Evolutionary conservation across 2,797 vertebrate species (phyloP).

Genomic region (Spatula versicolor): DNA sequence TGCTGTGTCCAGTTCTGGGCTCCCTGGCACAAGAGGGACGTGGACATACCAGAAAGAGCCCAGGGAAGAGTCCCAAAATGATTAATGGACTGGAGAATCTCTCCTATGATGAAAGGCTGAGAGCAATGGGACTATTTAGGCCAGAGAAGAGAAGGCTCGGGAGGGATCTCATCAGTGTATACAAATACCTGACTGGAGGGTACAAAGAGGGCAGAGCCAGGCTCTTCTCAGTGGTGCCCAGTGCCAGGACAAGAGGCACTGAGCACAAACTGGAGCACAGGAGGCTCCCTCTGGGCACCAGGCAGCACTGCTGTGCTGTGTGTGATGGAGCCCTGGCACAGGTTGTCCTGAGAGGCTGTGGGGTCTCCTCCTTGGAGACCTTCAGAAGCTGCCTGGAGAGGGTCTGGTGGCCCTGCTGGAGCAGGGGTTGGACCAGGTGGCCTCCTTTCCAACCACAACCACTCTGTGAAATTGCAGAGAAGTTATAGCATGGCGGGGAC

Average conservation of each 20-base stretch:
- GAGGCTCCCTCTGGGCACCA: not conserved
- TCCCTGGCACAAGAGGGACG: not conserved
- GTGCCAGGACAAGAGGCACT: not conserved
- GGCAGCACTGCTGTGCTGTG: not conserved
- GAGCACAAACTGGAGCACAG: not conserved
- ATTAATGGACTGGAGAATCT: not conserved
- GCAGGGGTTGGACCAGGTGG: not conserved
- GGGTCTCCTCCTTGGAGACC: not conserved
- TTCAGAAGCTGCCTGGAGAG: not conserved
- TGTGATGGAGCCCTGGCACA: not conserved
- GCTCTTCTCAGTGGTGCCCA: not conserved
- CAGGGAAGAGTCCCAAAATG: not conserved
- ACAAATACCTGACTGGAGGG: too few species aligned
- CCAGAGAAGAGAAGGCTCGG: not conserved
- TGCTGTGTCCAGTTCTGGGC: not conserved
- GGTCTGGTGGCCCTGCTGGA: not conserved
- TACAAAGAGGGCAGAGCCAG: accelerated
- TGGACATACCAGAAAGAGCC: not conserved
- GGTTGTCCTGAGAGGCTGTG: not conserved
- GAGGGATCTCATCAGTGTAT: not conserved
- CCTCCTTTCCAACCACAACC: not conserved
- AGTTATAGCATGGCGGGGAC: not conserved
- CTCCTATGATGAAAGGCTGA: not conserved
- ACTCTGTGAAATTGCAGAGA: not conserved
- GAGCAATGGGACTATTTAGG: not conserved